Conservation (phyloP, 2,888 invertebrate genomes). For the Eilema sororculum region DNA sequence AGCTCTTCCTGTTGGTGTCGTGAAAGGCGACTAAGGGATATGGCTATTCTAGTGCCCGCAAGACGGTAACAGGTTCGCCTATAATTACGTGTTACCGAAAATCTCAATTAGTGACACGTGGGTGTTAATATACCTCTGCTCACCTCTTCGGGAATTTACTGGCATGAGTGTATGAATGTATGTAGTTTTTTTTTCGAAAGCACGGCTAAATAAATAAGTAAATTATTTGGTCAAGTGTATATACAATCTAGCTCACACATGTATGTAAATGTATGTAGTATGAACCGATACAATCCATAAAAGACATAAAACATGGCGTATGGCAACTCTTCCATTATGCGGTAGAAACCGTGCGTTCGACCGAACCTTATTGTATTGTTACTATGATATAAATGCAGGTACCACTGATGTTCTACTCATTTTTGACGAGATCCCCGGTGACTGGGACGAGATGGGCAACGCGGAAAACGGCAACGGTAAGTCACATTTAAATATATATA, state of each 20-base stretch:
- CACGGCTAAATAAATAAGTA: background rate
- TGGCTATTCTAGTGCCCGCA: no score
- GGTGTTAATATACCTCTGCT: no score
- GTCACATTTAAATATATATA: no score
- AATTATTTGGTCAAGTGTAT: background rate
- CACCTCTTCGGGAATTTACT: no score
- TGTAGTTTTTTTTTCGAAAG: no score
- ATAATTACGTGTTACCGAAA: no score
- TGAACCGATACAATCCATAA: conserved; percentile 4
- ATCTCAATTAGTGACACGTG: no score
- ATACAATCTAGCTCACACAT: background rate
- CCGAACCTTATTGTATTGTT: conserved; percentile 66
- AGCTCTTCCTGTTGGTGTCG: no score
- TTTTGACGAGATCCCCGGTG: conserved; percentile 50
- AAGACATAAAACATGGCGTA: conserved; percentile 48
- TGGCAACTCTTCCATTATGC: conserved; percentile 66
- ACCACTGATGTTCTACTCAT: conserved; percentile 56
- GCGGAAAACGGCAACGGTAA: conserved; percentile 59
- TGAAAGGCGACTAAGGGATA: no score
- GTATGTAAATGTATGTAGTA: background rate
- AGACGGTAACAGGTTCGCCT: no score
- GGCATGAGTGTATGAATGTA: no score
- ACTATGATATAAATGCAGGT: conserved; percentile 67
- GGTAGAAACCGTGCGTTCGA: conserved; percentile 64
- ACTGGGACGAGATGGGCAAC: conserved; percentile 61